Percentiles rank a stretch among this genome's conserved stretches.
Evolutionary conservation across 2,113 vertebrate genomes (phyloP).

Genomic region (Semnornis frantzii): DNA sequence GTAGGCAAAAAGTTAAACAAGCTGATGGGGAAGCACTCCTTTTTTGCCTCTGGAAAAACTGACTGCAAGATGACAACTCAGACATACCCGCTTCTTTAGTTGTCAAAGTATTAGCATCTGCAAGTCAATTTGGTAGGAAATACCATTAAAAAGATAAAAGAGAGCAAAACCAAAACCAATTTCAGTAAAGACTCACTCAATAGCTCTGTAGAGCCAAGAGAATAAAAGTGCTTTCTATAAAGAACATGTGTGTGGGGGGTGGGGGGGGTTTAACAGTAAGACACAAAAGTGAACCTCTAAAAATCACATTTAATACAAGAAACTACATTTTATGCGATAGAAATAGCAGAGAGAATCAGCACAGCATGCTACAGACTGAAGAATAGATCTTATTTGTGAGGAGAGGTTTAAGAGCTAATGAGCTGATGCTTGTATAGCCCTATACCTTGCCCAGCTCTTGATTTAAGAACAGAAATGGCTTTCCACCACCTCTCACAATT

Average conservation of each 20-base stretch:
- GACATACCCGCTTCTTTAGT: not conserved
- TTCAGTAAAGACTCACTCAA: not conserved
- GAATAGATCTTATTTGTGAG: not conserved
- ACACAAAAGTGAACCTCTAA: not conserved
- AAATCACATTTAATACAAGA: not conserved
- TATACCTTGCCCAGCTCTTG: not conserved
- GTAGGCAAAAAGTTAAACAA: constrained; percentile 31
- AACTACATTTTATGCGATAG: not conserved
- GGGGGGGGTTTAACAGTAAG: not conserved
- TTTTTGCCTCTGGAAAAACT: constrained; percentile 28
- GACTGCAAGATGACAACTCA: constrained; percentile 26
- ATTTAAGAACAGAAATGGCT: not conserved
- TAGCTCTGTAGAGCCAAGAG: not conserved
- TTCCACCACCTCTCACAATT: not conserved
- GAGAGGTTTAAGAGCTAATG: not conserved
- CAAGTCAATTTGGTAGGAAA: constrained; percentile 22
- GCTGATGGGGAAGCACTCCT: not conserved
- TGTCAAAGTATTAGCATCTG: constrained; percentile 41
- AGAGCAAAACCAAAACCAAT: constrained; percentile 15
- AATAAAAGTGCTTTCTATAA: not conserved
- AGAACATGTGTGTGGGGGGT: not conserved
- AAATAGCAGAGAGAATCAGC: not conserved
- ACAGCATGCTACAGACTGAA: not conserved
- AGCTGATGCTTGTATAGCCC: not conserved
- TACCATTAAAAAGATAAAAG: constrained; percentile 30